Evolutionary conservation across 2,797 vertebrate genomes (phyloP).

Genomic region (Percopsis omiscomaycus): DNA sequence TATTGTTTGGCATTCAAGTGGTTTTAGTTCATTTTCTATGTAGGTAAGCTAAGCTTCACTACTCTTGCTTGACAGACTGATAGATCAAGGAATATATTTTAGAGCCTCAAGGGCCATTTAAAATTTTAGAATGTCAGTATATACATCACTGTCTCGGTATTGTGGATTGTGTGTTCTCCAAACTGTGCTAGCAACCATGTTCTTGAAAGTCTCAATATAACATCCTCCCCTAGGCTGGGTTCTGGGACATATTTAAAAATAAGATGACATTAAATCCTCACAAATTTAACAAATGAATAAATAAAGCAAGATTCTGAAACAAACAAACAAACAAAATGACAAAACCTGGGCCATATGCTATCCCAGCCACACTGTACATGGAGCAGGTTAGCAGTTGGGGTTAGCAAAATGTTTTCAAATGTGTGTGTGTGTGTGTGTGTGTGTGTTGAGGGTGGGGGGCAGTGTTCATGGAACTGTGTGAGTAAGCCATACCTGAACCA

Average conservation of each 20-base stretch:
- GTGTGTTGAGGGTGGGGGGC: conserved; percentile 25
- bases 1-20: background rate
- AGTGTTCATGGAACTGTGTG: conserved; percentile 6
- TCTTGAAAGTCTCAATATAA: background rate
- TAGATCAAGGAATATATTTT: too few relatives aligned
- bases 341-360: background rate
- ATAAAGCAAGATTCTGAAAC: too few relatives aligned
- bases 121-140: background rate
- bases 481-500: background rate
- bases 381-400: conserved; percentile 24
- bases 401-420: conserved; percentile 57
- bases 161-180: too few relatives aligned
- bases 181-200: too few relatives aligned
- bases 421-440: conserved; percentile 9
- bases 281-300: too few relatives aligned
- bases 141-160: background rate
- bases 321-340: background rate
- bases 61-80: too few relatives aligned
- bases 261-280: background rate
- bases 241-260: too few relatives aligned
- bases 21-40: background rate
- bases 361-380: conserved; percentile 6
- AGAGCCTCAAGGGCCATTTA: too few relatives aligned
- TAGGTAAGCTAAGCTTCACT: background rate
- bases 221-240: background rate